Percentiles rank a stretch among this genome's conserved stretches.
Conservation (phyloP, 2,113 vertebrate species). For the Scophthalmus maximus region DNA sequence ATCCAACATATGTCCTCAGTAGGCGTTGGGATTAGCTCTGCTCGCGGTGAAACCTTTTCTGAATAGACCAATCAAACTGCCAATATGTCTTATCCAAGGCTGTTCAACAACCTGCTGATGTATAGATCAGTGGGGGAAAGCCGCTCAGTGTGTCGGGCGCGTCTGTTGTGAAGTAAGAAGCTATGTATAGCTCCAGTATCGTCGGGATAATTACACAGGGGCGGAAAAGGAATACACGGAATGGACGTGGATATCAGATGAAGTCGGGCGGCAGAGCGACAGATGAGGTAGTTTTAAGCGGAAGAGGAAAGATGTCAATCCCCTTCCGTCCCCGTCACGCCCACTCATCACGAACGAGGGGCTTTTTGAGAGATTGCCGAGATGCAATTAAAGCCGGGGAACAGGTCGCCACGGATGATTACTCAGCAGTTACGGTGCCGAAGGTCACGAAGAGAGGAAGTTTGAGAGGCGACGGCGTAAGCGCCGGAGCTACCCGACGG, state of each 20-base stretch:
- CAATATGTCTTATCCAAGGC: constrained; percentile 7
- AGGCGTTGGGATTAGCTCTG: too few species aligned
- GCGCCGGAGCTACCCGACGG: constrained; percentile 27
- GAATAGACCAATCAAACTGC: constrained; percentile 17
- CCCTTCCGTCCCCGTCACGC: background rate
- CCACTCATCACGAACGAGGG: background rate
- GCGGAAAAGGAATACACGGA: background rate
- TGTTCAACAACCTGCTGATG: constrained; percentile 22
- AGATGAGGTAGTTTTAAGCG: background rate
- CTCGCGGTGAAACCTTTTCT: background rate
- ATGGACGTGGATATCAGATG: background rate
- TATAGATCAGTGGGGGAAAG: constrained; percentile 2
- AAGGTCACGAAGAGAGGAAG: constrained; percentile 46
- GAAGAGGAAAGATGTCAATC: constrained; percentile 1
- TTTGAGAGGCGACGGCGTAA: constrained; percentile 41
- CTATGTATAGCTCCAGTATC: background rate
- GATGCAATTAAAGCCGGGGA: constrained; percentile 5
- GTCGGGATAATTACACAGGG: background rate
- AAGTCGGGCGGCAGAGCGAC: background rate
- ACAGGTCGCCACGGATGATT: constrained; percentile 45
- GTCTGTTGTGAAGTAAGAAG: constrained; percentile 5
- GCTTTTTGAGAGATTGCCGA: constrained; percentile 27
- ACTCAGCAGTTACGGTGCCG: constrained; percentile 2
- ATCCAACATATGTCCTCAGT: too few species aligned
- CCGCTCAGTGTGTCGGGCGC: background rate